A percentile compares a stretch with the other conserved stretches of the same genome.
These are phyloP conservation scores for Mechanitis mazaeus DNA, from an alignment of 2,888 invertebrate species.

Conservation along the genomic window DNA sequence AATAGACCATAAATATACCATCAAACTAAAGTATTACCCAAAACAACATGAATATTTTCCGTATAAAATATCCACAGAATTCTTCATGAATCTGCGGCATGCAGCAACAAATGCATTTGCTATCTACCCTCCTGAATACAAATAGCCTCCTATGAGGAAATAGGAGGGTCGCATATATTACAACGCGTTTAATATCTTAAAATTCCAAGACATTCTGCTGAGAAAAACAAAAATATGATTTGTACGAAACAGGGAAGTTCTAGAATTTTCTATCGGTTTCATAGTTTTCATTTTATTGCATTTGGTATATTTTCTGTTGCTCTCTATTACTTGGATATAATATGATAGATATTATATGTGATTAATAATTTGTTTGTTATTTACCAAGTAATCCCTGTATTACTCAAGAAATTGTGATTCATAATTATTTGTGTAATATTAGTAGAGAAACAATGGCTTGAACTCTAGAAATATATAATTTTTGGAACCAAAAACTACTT, in stretches of 20 bases:
- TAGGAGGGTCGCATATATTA: slow-evolving; percentile 40
- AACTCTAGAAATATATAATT: too few relatives aligned
- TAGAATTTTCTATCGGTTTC: slow-evolving; percentile 10
- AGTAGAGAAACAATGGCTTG: too few relatives aligned
- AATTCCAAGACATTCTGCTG: slow-evolving; percentile 36
- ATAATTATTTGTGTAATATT: too few relatives aligned
- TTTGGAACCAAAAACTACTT: too few relatives aligned
- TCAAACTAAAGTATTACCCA: slow-evolving; percentile 30
- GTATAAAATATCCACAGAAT: slow-evolving; percentile 32
- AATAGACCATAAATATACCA: slow-evolving; percentile 13
- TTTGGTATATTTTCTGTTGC: neutral
- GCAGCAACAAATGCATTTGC: slow-evolving; percentile 38
- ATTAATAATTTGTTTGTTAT: too few relatives aligned
- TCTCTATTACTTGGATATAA: neutral
- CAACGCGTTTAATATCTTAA: slow-evolving; percentile 46
- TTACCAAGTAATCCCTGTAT: too few relatives aligned
- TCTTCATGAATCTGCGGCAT: slow-evolving; percentile 34
- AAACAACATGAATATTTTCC: slow-evolving; percentile 34
- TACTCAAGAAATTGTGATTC: too few relatives aligned
- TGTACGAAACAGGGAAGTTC: slow-evolving; percentile 21
- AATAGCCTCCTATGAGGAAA: slow-evolving; percentile 41
- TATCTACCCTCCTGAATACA: slow-evolving; percentile 42
- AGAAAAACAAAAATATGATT: slow-evolving; percentile 37
- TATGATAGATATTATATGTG: too few relatives aligned
- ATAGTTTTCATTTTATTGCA: neutral